phyloP scores from a whole-genome alignment of 2,113 vertebrate species.

The Glareola pratincola region DNA sequence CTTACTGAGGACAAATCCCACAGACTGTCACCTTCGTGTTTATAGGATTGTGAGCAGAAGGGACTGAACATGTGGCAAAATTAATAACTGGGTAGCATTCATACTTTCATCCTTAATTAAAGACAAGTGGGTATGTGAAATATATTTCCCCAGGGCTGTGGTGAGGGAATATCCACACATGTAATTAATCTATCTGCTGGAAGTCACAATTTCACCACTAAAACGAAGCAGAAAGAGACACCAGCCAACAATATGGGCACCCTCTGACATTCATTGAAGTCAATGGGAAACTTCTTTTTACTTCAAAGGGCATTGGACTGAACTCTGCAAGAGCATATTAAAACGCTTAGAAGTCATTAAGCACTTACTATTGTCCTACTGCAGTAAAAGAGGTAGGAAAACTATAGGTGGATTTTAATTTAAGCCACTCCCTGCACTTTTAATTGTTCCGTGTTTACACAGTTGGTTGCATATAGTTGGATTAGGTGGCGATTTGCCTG shows the following conservation, averaged over 20 bases:
- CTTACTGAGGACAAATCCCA: neutral
- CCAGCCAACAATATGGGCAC: neutral
- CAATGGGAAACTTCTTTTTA: neutral
- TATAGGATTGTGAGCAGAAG: neutral
- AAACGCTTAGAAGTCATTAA: neutral
- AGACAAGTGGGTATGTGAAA: conserved; percentile 26
- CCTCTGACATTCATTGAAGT: neutral
- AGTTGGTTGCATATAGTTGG: neutral
- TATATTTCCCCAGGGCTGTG: neutral
- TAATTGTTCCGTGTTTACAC: neutral
- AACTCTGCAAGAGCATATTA: neutral
- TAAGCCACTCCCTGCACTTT: neutral
- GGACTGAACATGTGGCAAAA: conserved; percentile 6
- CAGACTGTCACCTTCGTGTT: neutral
- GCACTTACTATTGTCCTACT: neutral
- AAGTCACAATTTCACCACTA: conserved; percentile 24
- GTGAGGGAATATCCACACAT: neutral
- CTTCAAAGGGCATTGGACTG: neutral
- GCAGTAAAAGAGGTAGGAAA: neutral
- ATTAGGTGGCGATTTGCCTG: neutral
- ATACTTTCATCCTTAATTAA: conserved; percentile 39
- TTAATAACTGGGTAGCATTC: neutral
- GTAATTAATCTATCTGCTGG: conserved; percentile 39
- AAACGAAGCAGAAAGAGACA: neutral
- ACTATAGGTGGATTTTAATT: neutral